Conservation (phyloP, 2,797 vertebrate species). For the Etheostoma perlongum region DNA sequence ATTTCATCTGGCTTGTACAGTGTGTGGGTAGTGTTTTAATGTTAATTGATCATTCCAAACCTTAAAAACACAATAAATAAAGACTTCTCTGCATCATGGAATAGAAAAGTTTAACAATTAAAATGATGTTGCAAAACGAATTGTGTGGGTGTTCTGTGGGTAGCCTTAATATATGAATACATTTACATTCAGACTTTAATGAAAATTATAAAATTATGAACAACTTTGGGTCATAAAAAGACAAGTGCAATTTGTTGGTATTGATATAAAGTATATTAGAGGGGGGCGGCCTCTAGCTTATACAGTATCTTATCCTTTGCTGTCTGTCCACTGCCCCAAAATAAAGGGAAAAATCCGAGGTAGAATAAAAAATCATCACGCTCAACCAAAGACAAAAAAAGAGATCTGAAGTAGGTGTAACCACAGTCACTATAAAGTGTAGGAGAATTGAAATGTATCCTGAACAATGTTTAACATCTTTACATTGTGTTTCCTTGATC, state of each 20-base stretch:
- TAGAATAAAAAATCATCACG: background rate
- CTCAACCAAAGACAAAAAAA: background rate
- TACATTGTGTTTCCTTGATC: constrained; percentile 1
- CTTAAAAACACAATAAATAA: background rate
- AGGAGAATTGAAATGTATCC: background rate
- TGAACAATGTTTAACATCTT: background rate
- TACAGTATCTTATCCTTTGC: no score
- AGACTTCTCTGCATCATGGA: background rate
- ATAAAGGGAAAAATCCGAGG: no score
- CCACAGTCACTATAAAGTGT: background rate
- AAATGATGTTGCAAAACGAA: background rate
- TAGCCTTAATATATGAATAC: background rate
- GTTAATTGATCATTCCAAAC: background rate
- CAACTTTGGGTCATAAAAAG: background rate
- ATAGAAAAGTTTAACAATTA: background rate
- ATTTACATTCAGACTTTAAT: background rate
- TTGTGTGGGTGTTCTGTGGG: background rate
- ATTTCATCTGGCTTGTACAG: background rate
- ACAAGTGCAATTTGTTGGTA: background rate
- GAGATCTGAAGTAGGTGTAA: background rate
- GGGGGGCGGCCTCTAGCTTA: no score
- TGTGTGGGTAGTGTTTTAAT: background rate
- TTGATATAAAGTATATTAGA: background rate
- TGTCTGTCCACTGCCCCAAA: no score
- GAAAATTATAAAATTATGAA: background rate